These are phyloP conservation scores for Ruditapes philippinarum DNA, from an alignment of 1,140 invertebrate species.

Conservation along the genomic window DNA sequence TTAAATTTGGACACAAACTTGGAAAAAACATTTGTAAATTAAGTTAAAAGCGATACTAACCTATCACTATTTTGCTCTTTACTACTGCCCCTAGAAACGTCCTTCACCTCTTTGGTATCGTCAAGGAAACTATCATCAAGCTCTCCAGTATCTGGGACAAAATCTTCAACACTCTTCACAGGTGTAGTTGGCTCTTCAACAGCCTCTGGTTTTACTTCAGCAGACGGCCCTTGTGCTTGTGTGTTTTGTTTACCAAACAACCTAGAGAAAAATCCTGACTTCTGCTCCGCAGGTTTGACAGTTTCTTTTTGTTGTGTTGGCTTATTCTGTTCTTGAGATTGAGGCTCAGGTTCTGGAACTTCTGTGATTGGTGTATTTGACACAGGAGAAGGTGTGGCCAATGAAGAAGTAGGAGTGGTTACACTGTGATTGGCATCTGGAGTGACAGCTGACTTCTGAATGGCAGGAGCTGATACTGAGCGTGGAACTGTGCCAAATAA, in stretches of 20 bases:
- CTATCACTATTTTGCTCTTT: slow-evolving; percentile 76
- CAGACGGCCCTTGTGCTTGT: not conserved
- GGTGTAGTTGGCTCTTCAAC: slow-evolving; percentile 31
- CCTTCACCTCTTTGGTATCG: slow-evolving; percentile 86
- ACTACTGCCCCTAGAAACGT: slow-evolving; percentile 80
- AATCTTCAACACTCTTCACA: slow-evolving; percentile 92
- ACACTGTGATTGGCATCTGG: slow-evolving; percentile 42
- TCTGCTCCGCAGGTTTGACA: slow-evolving; percentile 72
- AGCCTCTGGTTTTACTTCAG: slow-evolving; percentile 14
- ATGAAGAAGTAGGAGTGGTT: slow-evolving; percentile 20
- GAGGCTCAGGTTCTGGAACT: not conserved
- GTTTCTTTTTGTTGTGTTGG: slow-evolving; percentile 26
- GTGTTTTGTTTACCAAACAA: slow-evolving; percentile 77
- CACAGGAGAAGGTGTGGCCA: slow-evolving; percentile 13
- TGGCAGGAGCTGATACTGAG: slow-evolving; percentile 79
- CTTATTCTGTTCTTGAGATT: not conserved
- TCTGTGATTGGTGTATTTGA: slow-evolving; percentile 29
- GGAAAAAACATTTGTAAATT: no score
- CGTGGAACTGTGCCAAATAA: slow-evolving; percentile 82
- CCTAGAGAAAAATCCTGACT: slow-evolving; percentile 84
- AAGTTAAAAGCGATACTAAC: slow-evolving; percentile 58
- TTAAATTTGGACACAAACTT: no score
- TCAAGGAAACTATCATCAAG: slow-evolving; percentile 94
- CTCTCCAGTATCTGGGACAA: slow-evolving; percentile 92
- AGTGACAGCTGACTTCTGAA: slow-evolving; percentile 66